phyloP scores from a whole-genome alignment of 2,888 invertebrate species.

The Hirtodrosophila cameraria region DNA sequence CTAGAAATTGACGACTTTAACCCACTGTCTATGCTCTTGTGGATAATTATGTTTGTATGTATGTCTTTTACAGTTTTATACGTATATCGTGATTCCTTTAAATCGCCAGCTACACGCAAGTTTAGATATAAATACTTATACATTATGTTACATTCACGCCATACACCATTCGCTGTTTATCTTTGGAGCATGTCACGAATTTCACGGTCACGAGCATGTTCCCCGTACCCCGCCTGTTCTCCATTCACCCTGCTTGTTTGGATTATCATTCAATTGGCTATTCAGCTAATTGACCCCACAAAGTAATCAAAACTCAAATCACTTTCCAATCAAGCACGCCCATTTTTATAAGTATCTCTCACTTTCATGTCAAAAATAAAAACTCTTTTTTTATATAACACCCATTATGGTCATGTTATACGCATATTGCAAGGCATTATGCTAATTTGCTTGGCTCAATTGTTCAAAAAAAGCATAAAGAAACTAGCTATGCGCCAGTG shows the following conservation, averaged over 20 bases:
- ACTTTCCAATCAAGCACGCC: constrained; percentile 73
- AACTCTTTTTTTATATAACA: constrained; percentile 62
- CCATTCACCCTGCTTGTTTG: neutral
- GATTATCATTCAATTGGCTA: constrained; percentile 18
- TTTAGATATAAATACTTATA: constrained; percentile 20
- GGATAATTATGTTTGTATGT: neutral
- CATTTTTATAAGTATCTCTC: constrained; percentile 59
- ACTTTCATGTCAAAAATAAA: constrained; percentile 59
- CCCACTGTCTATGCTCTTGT: constrained; percentile 7
- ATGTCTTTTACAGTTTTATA: constrained; percentile 25
- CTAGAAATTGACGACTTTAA: neutral
- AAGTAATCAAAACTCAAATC: constrained; percentile 51
- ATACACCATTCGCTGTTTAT: constrained; percentile 33
- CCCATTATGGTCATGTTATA: constrained; percentile 63
- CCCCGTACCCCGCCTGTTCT: constrained; percentile 5
- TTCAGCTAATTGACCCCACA: constrained; percentile 42
- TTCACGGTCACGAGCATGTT: constrained; percentile 67
- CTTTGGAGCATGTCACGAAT: constrained; percentile 60
- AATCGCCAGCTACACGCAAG: constrained; percentile 39
- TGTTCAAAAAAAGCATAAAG: constrained; percentile 22
- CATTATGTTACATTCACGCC: constrained; percentile 46
- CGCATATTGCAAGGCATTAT: constrained; percentile 68
- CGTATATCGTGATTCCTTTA: constrained; percentile 44
- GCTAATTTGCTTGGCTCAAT: constrained; percentile 60
- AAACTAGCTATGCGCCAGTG: constrained; percentile 46